A percentile compares a stretch with the other conserved stretches of the same genome.
Conservation (phyloP, 1,140 invertebrate genomes). For the Platyura marginata region DNA sequence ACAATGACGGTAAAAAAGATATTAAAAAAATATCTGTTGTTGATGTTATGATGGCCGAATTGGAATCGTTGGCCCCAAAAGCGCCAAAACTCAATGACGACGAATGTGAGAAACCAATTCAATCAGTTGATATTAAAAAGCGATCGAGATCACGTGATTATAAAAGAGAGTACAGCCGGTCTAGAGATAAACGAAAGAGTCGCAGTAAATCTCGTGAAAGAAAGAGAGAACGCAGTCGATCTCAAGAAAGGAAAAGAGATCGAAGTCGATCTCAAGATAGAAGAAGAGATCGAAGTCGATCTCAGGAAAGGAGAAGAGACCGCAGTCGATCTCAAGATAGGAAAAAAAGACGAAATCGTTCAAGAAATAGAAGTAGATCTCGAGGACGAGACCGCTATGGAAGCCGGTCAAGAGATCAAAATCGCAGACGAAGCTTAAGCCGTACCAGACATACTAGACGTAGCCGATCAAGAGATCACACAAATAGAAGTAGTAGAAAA, state of each 20-base stretch:
- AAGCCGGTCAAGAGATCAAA: not conserved
- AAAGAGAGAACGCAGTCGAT: conserved; percentile 14
- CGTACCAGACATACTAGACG: not conserved
- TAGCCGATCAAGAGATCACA: conserved; percentile 13
- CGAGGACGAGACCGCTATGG: conserved; percentile 10
- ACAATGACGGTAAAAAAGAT: conserved; percentile 7
- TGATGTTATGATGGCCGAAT: conserved; percentile 69
- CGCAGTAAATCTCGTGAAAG: conserved; percentile 14
- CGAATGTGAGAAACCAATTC: not conserved
- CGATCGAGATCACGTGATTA: conserved; percentile 4
- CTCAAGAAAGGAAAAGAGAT: conserved; percentile 7
- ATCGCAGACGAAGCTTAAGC: not conserved
- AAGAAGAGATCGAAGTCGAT: conserved; percentile 17
- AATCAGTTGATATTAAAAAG: conserved; percentile 1
- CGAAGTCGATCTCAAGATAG: conserved; percentile 12
- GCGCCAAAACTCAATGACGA: conserved; percentile 28
- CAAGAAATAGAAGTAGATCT: conserved; percentile 20
- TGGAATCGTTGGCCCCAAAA: conserved; percentile 71
- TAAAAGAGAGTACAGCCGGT: not conserved
- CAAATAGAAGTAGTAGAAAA: conserved; percentile 7
- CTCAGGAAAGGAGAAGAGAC: conserved; percentile 10
- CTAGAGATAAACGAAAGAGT: conserved; percentile 8
- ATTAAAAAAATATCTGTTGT: conserved; percentile 37
- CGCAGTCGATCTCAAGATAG: conserved; percentile 18
- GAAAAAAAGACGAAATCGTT: conserved; percentile 15